Conservation (phyloP, 2,888 invertebrate species). For the Scelioninae gen. 2 region DNA sequence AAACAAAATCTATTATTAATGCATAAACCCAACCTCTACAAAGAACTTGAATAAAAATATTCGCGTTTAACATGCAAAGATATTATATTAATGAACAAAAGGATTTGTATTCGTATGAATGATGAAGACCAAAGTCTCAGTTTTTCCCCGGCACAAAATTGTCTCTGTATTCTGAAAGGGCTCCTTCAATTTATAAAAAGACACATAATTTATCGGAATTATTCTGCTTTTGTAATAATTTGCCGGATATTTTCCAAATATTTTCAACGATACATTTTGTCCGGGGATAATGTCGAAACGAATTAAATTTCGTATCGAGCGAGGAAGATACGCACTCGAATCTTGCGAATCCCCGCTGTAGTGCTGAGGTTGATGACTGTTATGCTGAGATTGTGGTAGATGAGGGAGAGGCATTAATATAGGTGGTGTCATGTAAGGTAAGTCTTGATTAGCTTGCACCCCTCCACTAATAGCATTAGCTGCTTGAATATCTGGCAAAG, state of each 20-base stretch:
- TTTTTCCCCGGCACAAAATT: neutral
- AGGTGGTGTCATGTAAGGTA: slow-evolving; percentile 93
- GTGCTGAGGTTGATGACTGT: slow-evolving; percentile 77
- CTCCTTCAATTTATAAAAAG: too few relatives aligned
- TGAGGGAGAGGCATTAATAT: slow-evolving; percentile 76
- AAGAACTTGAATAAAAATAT: neutral
- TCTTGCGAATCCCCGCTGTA: slow-evolving; percentile 94
- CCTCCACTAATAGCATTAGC: slow-evolving; percentile 91
- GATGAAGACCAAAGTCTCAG: slow-evolving; percentile 1
- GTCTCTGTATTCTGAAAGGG: too few relatives aligned
- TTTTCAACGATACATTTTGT: too few relatives aligned
- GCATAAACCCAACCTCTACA: neutral
- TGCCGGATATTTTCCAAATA: neutral
- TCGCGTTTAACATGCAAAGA: slow-evolving; percentile 15
- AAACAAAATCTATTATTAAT: neutral
- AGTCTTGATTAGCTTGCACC: slow-evolving; percentile 89
- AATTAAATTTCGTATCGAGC: slow-evolving; percentile 12
- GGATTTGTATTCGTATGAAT: neutral
- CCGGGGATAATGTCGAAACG: neutral
- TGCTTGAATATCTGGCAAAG: slow-evolving; percentile 83
- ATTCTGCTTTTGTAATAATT: neutral
- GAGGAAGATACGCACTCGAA: slow-evolving; percentile 61
- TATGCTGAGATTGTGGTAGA: slow-evolving; percentile 68
- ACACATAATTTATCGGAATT: neutral
- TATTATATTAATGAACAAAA: slow-evolving; percentile 11